These are phyloP conservation scores for Chironomus tepperi DNA, from an alignment of 1,140 invertebrate genomes.

Conservation along the genomic window DNA sequence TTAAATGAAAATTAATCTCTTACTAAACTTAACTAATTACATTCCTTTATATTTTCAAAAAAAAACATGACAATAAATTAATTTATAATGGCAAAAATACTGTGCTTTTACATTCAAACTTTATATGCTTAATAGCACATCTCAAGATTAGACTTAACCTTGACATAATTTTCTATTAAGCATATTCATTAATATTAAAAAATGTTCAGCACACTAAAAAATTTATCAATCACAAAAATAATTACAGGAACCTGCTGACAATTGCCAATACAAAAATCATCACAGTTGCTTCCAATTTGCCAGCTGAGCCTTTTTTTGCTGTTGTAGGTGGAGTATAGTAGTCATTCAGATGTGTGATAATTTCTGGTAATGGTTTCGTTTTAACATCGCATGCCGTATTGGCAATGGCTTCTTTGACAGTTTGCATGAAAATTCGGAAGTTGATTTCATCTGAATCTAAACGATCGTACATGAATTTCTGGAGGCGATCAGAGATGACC, in stretches of 20 bases:
- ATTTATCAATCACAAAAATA: neutral
- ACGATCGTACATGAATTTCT: conserved; percentile 57
- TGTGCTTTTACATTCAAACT: no score
- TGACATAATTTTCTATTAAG: neutral
- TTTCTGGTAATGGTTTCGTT: conserved; percentile 42
- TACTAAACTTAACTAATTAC: no score
- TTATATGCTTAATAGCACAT: no score
- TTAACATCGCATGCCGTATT: conserved; percentile 55
- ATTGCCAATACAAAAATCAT: neutral
- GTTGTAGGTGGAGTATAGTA: conserved; percentile 29
- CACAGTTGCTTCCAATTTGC: neutral
- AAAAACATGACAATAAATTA: no score
- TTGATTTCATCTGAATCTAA: conserved; percentile 58
- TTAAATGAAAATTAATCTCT: no score
- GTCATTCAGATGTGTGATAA: conserved; percentile 44
- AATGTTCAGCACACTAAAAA: neutral
- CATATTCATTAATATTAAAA: no score
- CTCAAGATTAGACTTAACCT: no score
- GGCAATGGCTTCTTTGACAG: conserved; percentile 54
- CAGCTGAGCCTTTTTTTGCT: neutral
- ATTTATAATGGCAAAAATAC: no score
- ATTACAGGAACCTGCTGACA: neutral
- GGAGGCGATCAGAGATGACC: conserved; percentile 63
- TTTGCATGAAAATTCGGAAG: conserved; percentile 59
- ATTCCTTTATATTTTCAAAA: no score